Base-by-base conservation (phyloP, 2,888 invertebrate genomes). In the Nipponacmea schrenckii region DNA sequence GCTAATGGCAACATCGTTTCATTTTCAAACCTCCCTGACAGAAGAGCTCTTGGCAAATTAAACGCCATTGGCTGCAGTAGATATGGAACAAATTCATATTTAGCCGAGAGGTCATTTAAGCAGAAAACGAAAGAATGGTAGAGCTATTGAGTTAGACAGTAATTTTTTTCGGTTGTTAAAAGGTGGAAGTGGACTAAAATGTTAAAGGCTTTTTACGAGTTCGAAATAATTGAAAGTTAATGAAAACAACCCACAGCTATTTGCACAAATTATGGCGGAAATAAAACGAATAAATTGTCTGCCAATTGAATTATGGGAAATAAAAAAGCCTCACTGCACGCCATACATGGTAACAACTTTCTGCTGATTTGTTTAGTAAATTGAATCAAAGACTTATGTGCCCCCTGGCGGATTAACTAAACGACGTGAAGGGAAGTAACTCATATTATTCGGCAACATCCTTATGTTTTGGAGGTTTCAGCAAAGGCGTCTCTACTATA, bases 341-440 rank as follows among this genome's bases (percentile, higher is more conserved):
- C 63, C 44, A 31, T 66, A 48, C 70, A 64, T 56, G 56, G 48
- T 62, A 48, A 17, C 56, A 63, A 27, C 70, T 66, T 66, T 66
- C 65, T 69, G 56, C 65, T 70, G 64, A 70, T 70, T 70, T 70
- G 70, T 70, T 70, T 70, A 65, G 64, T 64, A 65, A 70, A 70
- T 70, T 70, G 70, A 65, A 65, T 65, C 65, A 65, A 62, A 46
- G 65, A 56, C 20, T 56, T 56, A 56, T 8, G 20, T 56, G 56
- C 56, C 56, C 56, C 24, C 56, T 56, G 24, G 56, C 39, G 39
- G 39, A 39, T 39, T 39, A 10, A 20, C 20, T 56, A 12, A 12
- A 56, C 20, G 10, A 2, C 20, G 20, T 56, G 2, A 20, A 56
- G 56, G 56, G 56, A 14, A 56, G 56, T 56, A 56, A 56, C 56